A percentile compares a stretch with the other conserved stretches of the same genome.
Evolutionary conservation across 2,797 vertebrate species (phyloP).

Genomic region (Choloepus didactylus): DNA sequence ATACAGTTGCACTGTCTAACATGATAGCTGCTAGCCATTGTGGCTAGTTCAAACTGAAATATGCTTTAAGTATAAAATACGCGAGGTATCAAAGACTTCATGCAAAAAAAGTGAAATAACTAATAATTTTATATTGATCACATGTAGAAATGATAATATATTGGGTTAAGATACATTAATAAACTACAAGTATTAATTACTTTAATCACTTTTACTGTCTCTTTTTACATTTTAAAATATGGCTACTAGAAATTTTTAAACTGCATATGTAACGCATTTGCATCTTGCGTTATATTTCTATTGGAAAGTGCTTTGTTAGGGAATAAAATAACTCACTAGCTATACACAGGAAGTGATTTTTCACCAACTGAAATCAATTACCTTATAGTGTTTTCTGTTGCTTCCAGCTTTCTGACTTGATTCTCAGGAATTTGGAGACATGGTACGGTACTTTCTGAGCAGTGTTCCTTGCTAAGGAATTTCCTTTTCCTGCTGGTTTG

Average conservation of each 20-base stretch:
- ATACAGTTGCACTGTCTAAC: not conserved
- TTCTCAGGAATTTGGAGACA: conserved; percentile 81
- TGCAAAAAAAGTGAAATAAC: not conserved
- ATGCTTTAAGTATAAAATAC: not conserved
- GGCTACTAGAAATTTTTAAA: conserved; percentile 53
- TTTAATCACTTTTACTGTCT: not conserved
- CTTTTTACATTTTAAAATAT: conserved; percentile 48
- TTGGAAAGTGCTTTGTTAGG: not conserved
- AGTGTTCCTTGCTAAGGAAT: conserved; percentile 73
- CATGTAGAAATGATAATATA: conserved; percentile 52
- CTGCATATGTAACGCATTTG: not conserved
- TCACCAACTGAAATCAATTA: conserved; percentile 50
- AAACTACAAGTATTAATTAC: conserved; percentile 12
- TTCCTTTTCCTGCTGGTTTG: conserved; percentile 73
- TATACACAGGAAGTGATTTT: not conserved
- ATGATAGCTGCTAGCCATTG: not conserved
- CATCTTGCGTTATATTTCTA: conserved; percentile 35
- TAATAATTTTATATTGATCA: conserved; percentile 46
- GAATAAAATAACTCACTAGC: not conserved
- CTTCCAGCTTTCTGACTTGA: conserved; percentile 68
- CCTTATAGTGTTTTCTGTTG: conserved; percentile 71
- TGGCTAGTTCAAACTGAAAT: not conserved
- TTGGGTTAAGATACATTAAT: conserved; percentile 20
- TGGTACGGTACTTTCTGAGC: conserved; percentile 71
- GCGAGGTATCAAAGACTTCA: not conserved